Conservation (phyloP, 2,113 vertebrate species). For the Lophius piscatorius region DNA sequence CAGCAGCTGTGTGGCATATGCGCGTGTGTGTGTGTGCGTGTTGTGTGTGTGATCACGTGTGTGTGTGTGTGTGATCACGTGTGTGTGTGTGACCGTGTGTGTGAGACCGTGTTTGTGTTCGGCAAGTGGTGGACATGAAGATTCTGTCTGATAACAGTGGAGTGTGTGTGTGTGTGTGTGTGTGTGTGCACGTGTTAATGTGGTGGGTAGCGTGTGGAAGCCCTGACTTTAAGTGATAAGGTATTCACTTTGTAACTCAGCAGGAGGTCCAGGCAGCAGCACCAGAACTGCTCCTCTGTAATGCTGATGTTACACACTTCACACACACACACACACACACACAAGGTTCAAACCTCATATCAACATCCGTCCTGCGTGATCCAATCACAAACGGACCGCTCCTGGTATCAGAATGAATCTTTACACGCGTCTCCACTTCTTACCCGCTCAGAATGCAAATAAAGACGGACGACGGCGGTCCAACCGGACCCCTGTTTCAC, state of each 20-base stretch:
- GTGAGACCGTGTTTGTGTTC: not conserved
- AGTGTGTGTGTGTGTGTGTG: slow-evolving; percentile 20
- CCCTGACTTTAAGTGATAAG: slow-evolving; percentile 76
- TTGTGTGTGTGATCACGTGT: slow-evolving; percentile 1
- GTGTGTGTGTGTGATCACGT: slow-evolving; percentile 1
- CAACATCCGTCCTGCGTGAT: slow-evolving; percentile 3
- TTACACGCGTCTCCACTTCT: too few relatives aligned
- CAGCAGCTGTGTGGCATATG: slow-evolving; percentile 33
- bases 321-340: slow-evolving; percentile 20
- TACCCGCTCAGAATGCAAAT: too few relatives aligned
- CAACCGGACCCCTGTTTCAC: too few relatives aligned
- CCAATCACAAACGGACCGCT: not conserved
- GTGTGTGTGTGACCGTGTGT: slow-evolving; percentile 3
- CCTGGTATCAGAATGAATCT: too few relatives aligned
- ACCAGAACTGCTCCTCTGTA: slow-evolving; percentile 58
- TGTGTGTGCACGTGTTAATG: slow-evolving; percentile 43
- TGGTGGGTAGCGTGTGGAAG: slow-evolving; percentile 47
- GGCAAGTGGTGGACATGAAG: slow-evolving; percentile 22
- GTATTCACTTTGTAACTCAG: slow-evolving; percentile 77
- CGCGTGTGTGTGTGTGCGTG: slow-evolving; percentile 30
- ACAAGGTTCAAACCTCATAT: slow-evolving; percentile 11
- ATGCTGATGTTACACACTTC: slow-evolving; percentile 44
- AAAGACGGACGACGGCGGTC: too few relatives aligned
- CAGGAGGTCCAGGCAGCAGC: slow-evolving; percentile 58
- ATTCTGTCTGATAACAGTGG: slow-evolving; percentile 56